Conservation (phyloP, 2,888 invertebrate species). For the Diloba caeruleocephala region DNA sequence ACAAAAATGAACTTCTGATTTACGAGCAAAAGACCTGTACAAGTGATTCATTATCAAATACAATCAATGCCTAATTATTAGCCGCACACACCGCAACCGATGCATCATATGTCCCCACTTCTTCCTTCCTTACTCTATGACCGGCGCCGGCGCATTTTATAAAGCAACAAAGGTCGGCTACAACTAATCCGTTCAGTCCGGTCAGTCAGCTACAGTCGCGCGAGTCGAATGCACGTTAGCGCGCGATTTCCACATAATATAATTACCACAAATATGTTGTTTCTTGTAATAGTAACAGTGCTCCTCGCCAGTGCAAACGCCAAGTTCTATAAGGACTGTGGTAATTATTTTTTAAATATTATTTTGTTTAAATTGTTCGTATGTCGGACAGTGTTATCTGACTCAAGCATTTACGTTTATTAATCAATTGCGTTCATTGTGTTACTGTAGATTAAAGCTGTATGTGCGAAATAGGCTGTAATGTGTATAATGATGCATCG, state of each 20-base stretch:
- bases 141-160: slow-evolving; percentile 79
- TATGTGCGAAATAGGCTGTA: slow-evolving; percentile 13
- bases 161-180: slow-evolving; percentile 79
- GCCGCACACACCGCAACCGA: not conserved
- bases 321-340: slow-evolving; percentile 83
- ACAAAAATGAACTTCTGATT: no score
- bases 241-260: no score
- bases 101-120: slow-evolving; percentile 38
- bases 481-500: slow-evolving; percentile 12
- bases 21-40: no score
- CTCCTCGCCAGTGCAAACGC: slow-evolving; percentile 78
- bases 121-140: slow-evolving; percentile 70
- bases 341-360: slow-evolving; percentile 61
- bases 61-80: slow-evolving; percentile 6
- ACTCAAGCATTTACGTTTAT: slow-evolving; percentile 32
- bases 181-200: slow-evolving; percentile 65
- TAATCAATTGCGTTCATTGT: slow-evolving; percentile 43
- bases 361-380: not conserved
- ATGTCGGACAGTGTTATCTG: slow-evolving; percentile 10
- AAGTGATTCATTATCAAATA: no score
- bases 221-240: slow-evolving; percentile 81
- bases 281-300: slow-evolving; percentile 67
- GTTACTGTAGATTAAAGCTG: slow-evolving; percentile 18
- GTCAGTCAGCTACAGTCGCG: slow-evolving; percentile 75
- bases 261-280: slow-evolving; percentile 76